phyloP scores from a whole-genome alignment of 2,797 vertebrate species.

The Acrossocheilus fasciatus region DNA sequence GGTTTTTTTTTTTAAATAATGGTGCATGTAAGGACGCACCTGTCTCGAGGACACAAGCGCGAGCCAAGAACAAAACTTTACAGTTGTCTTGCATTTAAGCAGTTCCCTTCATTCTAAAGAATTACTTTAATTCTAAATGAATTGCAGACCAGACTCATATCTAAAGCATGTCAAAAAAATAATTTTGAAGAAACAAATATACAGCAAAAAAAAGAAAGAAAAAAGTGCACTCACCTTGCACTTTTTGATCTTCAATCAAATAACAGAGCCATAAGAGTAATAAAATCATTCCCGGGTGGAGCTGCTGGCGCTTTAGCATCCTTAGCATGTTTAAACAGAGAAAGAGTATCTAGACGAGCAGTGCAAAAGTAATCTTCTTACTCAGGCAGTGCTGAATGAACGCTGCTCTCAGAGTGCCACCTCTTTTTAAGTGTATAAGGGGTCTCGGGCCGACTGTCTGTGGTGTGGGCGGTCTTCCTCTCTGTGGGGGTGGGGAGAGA shows the following conservation, averaged over 20 bases:
- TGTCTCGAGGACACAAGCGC: conserved; percentile 48
- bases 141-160: background rate
- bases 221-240: conserved; percentile 88
- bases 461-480: conserved; percentile 96
- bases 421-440: conserved; percentile 99
- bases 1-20: background rate
- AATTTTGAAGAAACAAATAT: background rate
- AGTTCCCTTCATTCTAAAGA: background rate
- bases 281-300: conserved; percentile 88
- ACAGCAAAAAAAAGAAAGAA: background rate
- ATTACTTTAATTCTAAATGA: background rate
- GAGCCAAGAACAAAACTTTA: conserved; percentile 56
- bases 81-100: conserved; percentile 20
- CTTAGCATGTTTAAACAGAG: conserved; percentile 83
- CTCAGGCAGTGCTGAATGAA: conserved; percentile 96
- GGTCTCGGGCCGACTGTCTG: conserved; percentile 93
- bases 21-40: conserved; percentile 53
- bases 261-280: conserved; percentile 90
- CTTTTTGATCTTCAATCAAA: conserved; percentile 94
- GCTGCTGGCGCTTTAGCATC: conserved; percentile 90
- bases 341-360: conserved; percentile 75
- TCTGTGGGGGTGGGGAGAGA: conserved; percentile 90
- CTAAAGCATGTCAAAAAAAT: background rate
- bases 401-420: conserved; percentile 96
- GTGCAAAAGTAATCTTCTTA: conserved; percentile 85